Base-by-base conservation (phyloP, 2,113 vertebrate species). In the Falco punctatus region DNA sequence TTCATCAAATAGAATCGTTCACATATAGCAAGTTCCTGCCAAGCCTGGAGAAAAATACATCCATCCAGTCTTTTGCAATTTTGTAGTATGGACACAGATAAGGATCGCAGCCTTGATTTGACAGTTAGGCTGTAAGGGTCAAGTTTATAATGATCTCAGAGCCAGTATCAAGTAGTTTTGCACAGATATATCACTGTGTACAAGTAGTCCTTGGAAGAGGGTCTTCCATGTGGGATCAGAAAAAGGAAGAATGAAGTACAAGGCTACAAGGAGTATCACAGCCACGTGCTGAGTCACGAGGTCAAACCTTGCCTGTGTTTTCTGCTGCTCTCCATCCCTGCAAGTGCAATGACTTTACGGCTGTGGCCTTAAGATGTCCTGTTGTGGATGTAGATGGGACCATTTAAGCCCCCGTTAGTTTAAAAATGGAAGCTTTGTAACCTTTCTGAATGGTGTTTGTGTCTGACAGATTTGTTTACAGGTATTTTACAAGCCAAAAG, bases 221-320 rank as follows among this genome's bases (percentile, higher is more conserved):
- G 9, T 42, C 23, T 55, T 78, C 28, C 23, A 27, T 0, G 1
- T 4, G 62, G 22, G 21, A 62, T 80, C 19, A 64, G 55, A 67
- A 75, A 66, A 83, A 49, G 30, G 24, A 71, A 79, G 15, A 73
- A 7, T 0, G 1, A 85, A 62, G 22, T 12, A 10, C 6, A 65
- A 40, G 3, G n/a, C 48, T 81, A 12, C 48, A 40, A 55, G 26
- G 33, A 74, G 5, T 1, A 2, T n/a, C 55, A 24, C 0, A 0
- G 17, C 49, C 44, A 21, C 0, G 0, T 65, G 46, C 35, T 59
- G 61, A 74, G 33, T 28, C 42, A 42, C 0, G 0, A 20, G 52
- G 20, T 24, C 38, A 64, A 55, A 80, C 13, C 40, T 21, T 32
- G 6, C 30, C 49, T 23, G 1, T 1, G 0, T 16, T n/a, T n/a